Base-by-base conservation (phyloP, 2,888 invertebrate species). In the Desoria tigrina region DNA sequence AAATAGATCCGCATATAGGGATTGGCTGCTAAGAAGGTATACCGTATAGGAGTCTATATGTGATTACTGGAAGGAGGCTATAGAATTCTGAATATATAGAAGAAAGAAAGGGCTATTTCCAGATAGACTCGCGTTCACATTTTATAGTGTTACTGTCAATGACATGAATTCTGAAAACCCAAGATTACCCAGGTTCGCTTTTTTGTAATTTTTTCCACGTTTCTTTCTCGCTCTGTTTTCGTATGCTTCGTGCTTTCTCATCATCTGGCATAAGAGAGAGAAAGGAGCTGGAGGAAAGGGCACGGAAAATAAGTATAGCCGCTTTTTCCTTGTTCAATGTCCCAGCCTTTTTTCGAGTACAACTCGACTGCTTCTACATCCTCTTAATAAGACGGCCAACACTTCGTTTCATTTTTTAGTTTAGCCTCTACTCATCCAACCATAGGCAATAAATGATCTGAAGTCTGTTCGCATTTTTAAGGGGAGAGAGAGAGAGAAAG, bases 91-190 rank as follows among this genome's bases (percentile, higher is more conserved):
- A n/a, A n/a, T 62, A 55, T 39, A 50, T 37, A 53, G 49, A 16
- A 57, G 42, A 24, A 53, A 61, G 21, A 57, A 57, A 57, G 57
- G 57, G 42, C 42, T 42, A 42, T 57, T 57, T 32, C 24, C 42
- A 51, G 24, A 61, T 61, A 50, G 51, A 51, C 50, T 62, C 68
- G 66, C 72, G 74, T 72, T 71, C 71, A 58, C 71, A 71, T 74
- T 74, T 73, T 74, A 74, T 73, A 71, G 71, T 71, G 65, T 66
- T 68, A 70, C 70, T 69, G 73, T 74, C 76, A 75, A 77, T 76
- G 77, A 77, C 77, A 77, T 75, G 77, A 77, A 77, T 77, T 77
- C 75, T 76, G 73, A 77, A 76, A 77, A 75, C 68, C 65, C 66
- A 64, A 75, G 75, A 75, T 75, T 75, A 75, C 72, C 66, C 62